Evolutionary conservation across 1,140 invertebrate genomes (phyloP), one percentile per base, ranked within the genome.

Genomic region (Drosophila persimilis): DNA sequence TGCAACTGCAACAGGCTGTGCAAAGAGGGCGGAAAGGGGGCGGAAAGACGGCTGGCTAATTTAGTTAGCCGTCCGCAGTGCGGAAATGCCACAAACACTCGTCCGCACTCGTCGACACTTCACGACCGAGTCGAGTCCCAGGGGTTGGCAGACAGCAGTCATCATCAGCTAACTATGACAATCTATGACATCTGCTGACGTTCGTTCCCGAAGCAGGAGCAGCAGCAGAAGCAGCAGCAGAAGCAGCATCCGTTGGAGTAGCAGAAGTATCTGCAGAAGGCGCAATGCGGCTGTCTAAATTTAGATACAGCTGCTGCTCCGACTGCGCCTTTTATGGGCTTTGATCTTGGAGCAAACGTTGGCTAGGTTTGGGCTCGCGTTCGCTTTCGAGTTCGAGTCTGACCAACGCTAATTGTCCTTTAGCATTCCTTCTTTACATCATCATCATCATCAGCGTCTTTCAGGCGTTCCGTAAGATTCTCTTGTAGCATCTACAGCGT

Each of bases 11-110:
- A 52, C 31, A 59, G 46, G 7, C 11, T 4, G 7, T 0, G 11
- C 6, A 54, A 54, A 5, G 24, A 26, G 24, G 3, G 24, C 24
- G 22, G 22, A 53, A 17, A 6, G 26, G 13, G 29, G 29, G 54
- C 11, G 41, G 24, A 43, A 39, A 26, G 26, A 57, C 44, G 29
- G 43, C 64, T 59, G 65, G 74, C 83, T 88, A 88, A 88, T 88
- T 88, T 71, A 77, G 75, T 88, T 89, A 83, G 75, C 55, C 54
- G 57, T 69, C 73, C 62, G 62, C 70, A 88, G 77, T 88, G 83
- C 83, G 83, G 83, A 86, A 86, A 86, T 86, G 83, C 78, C 81
- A 72, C 74, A 83, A 83, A 78, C 70, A 88, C 73, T 77, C 58
- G 47, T 64, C 56, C 24, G 44, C 57, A 72, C 52, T 60, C 76